Evolutionary conservation across 2,888 invertebrate species (phyloP), one percentile per base, ranked within the genome.

Genomic region (Pseudococcus jackbeardsleyi): DNA sequence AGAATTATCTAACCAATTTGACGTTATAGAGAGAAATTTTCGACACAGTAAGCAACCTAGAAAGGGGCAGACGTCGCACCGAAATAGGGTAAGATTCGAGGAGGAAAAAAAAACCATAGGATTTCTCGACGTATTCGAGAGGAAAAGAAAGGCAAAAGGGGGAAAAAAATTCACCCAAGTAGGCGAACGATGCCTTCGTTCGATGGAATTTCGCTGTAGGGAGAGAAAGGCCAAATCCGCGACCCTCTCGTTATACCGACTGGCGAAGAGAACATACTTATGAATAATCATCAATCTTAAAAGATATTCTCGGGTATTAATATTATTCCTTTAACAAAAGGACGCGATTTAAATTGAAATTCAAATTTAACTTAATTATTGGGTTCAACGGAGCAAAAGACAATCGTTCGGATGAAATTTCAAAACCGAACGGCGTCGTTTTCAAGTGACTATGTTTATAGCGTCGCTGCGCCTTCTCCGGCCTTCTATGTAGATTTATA

Each of bases 291-390:
- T 79, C 79, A 79, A 79, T 79, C 79, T 79, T 79, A 79, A 79
- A 79, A 79, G 79, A 79, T 79, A 79, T 79, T 79, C 79, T n/a
- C 42, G 42, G 42, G 79, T 79, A 79, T 79, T 79, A 79, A 79
- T 79, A 79, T 79, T 79, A 79, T 79, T 79, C 79, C 79, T 79
- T 79, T 79, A 42, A 79, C 42, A 79, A 79, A 84, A 84, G 84
- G 84, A 84, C 84, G 48, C 84, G 85, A 85, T 85, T 85, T 54
- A 54, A 85, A 85, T 85, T 59, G 85, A 54, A 85, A 85, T 85
- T 59, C 50, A 50, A 85, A 85, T 85, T 85, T 54, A 85, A 85
- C 85, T 85, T 85, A 85, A 85, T 85, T 85, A 85, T 85, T 39
- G 85, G 54, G 54, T 85, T 59, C 85, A 59, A 59, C 85, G 85